Evolutionary conservation across 2,113 vertebrate genomes (phyloP).

Genomic region (Falco punctatus): DNA sequence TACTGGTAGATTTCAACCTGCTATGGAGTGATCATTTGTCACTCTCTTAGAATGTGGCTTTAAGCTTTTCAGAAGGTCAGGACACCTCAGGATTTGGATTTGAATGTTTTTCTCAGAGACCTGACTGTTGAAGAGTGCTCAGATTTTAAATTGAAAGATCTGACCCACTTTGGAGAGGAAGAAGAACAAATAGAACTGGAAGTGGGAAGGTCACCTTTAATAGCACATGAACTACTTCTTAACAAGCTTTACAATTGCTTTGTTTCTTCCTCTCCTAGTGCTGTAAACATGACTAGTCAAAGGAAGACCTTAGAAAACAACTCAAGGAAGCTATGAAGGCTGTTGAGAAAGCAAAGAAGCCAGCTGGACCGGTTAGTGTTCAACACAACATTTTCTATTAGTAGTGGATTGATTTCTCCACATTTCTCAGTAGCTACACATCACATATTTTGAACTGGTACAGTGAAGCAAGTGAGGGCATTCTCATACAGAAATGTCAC

Average conservation of each 20-base stretch:
- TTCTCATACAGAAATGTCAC: neutral
- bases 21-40: neutral
- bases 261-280: slow-evolving; percentile 83
- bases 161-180: slow-evolving; percentile 62
- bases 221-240: slow-evolving; percentile 63
- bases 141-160: slow-evolving; percentile 72
- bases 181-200: slow-evolving; percentile 82
- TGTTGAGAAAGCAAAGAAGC: slow-evolving; percentile 83
- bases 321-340: slow-evolving; percentile 86
- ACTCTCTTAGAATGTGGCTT: neutral
- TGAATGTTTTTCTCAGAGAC: neutral
- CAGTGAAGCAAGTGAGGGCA: neutral
- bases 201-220: slow-evolving; percentile 78
- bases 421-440: neutral
- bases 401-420: neutral
- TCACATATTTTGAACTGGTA: neutral
- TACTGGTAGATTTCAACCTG: neutral
- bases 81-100: neutral
- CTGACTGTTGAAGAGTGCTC: slow-evolving; percentile 3
- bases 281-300: slow-evolving; percentile 80
- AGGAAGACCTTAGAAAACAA: slow-evolving; percentile 81
- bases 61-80: neutral
- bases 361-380: slow-evolving; percentile 77
- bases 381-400: slow-evolving; percentile 16
- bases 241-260: slow-evolving; percentile 80